Percentiles rank a stretch among this genome's conserved stretches.
These are phyloP conservation scores for Penaeus vannamei DNA, from an alignment of 1,140 invertebrate genomes.

Conservation along the genomic window DNA sequence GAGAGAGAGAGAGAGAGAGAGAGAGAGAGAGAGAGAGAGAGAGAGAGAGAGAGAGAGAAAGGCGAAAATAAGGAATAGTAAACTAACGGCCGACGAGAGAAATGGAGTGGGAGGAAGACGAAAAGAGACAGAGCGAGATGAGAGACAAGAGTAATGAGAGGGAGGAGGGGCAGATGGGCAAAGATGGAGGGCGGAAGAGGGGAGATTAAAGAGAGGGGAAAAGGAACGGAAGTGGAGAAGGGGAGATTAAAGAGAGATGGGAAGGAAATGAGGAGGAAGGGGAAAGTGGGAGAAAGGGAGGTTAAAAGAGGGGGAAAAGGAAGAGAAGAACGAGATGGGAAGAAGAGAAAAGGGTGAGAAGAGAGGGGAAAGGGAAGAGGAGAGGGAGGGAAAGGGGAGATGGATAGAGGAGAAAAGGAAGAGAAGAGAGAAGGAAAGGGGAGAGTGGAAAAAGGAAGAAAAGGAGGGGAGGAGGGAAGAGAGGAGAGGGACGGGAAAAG, in stretches of 20 bases:
- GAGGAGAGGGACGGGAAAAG: neutral
- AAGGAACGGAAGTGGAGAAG: neutral
- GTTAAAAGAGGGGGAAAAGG: neutral
- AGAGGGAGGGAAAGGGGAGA: neutral
- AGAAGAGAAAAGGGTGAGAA: neutral
- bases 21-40: too few species aligned
- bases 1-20: too few species aligned
- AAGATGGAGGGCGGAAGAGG: neutral
- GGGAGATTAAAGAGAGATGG: neutral
- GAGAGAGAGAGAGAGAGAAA: too few species aligned
- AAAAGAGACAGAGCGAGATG: constrained; percentile 30
- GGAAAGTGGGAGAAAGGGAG: too few species aligned
- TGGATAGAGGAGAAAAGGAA: neutral
- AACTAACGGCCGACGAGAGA: neutral
- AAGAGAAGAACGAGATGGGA: neutral
- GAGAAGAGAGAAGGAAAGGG: neutral
- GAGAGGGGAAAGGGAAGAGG: neutral
- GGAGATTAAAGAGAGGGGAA: too few species aligned
- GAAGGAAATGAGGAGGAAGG: neutral
- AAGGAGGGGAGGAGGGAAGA: neutral
- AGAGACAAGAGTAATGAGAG: neutral
- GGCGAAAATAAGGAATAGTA: too few species aligned
- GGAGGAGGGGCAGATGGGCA: neutral
- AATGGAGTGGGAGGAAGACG: neutral
- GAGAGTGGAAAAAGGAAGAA: too few species aligned